Evolutionary conservation across 2,888 invertebrate genomes (phyloP), one percentile per base, ranked within the genome.

Genomic region (Ornithoptera alexandrae): DNA sequence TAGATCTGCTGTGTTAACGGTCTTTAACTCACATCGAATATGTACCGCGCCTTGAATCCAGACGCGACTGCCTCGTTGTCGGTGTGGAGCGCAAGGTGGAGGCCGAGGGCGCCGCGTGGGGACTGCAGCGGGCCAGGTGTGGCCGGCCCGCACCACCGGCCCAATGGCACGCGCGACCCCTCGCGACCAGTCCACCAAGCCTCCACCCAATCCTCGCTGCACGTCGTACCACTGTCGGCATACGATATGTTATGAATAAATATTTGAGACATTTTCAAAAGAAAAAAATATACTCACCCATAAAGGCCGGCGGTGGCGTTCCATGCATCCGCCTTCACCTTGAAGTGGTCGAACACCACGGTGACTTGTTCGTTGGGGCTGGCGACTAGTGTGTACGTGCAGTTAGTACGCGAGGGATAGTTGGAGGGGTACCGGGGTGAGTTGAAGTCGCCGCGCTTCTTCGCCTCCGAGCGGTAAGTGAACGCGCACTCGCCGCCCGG

Each of bases 71-170:
- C 96, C 76, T 96, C 96, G 42, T 94, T 94, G 86, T 99, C 97
- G 50, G 99, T 97, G 84, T 97, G 97, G 79, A 99, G 94, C 69
- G 98, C 94, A 71, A 99, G 95, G 82, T 97, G 96, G 76, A 99
- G 94, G 57, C 97, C 97, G 73, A 96, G 95, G 59, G 98, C 97
- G 30, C 98, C 97, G 73, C 96, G 95, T 79, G 97, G 97, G 68
- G 98, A 98, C 89, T 98, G 97, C 78, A 98, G 96, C 61, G 99
- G 99, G 62, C 99, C 99, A 17, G 99, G 99, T 67, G 97, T 96
- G 73, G 97, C 96, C 80, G 94, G 93, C 73, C 97, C 96, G 91
- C 99, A 99, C 93, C 98, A 99, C 74, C 98, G 95, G 65, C 98
- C 98, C 74, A 98, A 95, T 81, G 97, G 94, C 80, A 96, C 96